Conservation (phyloP, 2,113 vertebrate genomes). For the Cephalophus harveyi region DNA sequence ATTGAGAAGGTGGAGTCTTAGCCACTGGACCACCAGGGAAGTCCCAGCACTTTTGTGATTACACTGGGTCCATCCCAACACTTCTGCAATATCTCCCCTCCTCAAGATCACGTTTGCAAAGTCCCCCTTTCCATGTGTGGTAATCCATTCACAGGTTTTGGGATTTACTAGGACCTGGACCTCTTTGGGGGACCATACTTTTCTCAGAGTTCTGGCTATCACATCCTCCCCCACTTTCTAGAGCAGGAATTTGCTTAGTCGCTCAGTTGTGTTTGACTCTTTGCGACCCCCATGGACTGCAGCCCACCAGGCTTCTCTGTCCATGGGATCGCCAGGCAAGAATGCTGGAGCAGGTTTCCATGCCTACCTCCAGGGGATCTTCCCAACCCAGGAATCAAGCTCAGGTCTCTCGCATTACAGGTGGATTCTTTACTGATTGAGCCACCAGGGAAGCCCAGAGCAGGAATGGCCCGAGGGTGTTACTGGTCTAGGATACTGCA, state of each 20-base stretch:
- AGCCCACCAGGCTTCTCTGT: neutral
- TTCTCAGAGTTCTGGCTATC: neutral
- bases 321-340: neutral
- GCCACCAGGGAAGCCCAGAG: neutral
- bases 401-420: neutral
- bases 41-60: too few relatives aligned
- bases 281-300: neutral
- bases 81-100: neutral
- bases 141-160: neutral
- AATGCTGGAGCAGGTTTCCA: neutral
- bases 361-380: neutral
- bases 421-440: neutral
- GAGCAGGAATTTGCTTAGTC: neutral
- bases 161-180: neutral
- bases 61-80: neutral
- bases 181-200: neutral
- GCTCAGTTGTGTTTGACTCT: neutral
- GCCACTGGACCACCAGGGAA: neutral
- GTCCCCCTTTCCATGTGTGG: neutral
- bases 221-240: neutral
- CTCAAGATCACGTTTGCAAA: neutral
- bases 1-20: neutral
- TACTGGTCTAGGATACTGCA: neutral
- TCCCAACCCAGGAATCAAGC: neutral
- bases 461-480: neutral